Evolutionary conservation across 1,140 invertebrate genomes (phyloP).

Genomic region (Rhagoletis zephyria): DNA sequence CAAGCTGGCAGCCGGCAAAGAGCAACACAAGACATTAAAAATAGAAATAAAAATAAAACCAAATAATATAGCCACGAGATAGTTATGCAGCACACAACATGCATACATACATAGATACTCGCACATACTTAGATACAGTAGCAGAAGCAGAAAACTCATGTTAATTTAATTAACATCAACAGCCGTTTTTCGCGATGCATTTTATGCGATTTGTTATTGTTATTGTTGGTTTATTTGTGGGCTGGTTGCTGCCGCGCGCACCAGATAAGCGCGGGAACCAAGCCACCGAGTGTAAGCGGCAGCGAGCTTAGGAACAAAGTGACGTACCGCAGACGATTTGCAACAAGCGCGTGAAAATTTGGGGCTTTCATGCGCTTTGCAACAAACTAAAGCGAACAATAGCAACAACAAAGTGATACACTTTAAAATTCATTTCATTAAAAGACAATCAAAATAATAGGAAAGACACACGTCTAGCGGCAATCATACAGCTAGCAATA

Average conservation of each 20-base stretch:
- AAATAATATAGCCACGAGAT: not conserved
- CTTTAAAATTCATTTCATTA: not conserved
- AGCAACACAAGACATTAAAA: not conserved
- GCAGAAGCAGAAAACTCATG: constrained; percentile 37
- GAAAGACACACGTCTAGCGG: too few species aligned
- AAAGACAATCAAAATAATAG: not conserved
- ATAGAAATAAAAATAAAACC: not conserved
- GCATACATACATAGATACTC: not conserved
- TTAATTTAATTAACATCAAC: constrained; percentile 50
- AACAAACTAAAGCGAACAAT: not conserved
- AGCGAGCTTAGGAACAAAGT: not conserved
- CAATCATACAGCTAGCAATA: too few species aligned
- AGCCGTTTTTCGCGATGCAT: constrained; percentile 6
- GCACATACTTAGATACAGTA: not conserved
- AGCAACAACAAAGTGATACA: not conserved
- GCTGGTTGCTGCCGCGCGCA: not conserved
- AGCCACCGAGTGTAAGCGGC: not conserved
- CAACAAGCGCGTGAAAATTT: constrained; percentile 11
- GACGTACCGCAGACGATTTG: not conserved
- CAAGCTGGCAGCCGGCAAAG: not conserved
- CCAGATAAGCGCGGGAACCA: constrained; percentile 26
- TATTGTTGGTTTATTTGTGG: not conserved
- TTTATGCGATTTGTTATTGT: not conserved
- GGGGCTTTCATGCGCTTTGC: not conserved
- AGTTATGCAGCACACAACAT: not conserved